These are phyloP conservation scores for Schlechtendalia chinensis DNA, from an alignment of 1,140 invertebrate species.

Conservation along the genomic window DNA sequence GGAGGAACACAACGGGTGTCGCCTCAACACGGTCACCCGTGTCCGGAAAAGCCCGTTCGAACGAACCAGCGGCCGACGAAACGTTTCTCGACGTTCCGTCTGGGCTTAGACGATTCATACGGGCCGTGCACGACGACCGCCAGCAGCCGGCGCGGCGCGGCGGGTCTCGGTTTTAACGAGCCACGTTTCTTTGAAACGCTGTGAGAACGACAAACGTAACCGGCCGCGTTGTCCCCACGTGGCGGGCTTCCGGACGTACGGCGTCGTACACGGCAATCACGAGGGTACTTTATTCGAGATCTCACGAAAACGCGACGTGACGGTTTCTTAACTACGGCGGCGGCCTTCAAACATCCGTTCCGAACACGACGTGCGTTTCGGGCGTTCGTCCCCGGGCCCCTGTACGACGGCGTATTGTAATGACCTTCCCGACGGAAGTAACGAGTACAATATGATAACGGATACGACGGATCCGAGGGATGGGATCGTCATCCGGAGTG, in stretches of 20 bases:
- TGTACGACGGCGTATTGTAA: too few relatives aligned
- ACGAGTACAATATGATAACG: conserved; percentile 21
- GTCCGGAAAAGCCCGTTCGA: too few relatives aligned
- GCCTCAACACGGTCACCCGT: too few relatives aligned
- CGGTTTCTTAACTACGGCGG: background rate
- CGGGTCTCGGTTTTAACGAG: conserved; percentile 15
- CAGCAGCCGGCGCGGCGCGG: too few relatives aligned
- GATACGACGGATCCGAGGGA: background rate
- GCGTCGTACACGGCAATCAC: background rate
- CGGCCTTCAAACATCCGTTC: background rate
- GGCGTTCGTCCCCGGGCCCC: too few relatives aligned
- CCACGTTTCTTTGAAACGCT: background rate
- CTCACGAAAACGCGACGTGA: background rate
- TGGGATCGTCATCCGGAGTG: background rate
- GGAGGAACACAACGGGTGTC: too few relatives aligned
- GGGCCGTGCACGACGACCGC: too few relatives aligned
- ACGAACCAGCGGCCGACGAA: too few relatives aligned
- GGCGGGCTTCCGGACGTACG: conserved; percentile 1
- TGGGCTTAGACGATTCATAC: too few relatives aligned
- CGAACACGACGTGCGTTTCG: background rate
- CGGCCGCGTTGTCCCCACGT: background rate
- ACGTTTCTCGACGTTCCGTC: background rate
- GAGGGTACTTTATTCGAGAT: background rate
- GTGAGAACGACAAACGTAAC: conserved; percentile 15
- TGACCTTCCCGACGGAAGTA: conserved; percentile 12